These are phyloP conservation scores for Pogona vitticeps DNA, from an alignment of 2,113 vertebrate genomes.

Conservation along the genomic window DNA sequence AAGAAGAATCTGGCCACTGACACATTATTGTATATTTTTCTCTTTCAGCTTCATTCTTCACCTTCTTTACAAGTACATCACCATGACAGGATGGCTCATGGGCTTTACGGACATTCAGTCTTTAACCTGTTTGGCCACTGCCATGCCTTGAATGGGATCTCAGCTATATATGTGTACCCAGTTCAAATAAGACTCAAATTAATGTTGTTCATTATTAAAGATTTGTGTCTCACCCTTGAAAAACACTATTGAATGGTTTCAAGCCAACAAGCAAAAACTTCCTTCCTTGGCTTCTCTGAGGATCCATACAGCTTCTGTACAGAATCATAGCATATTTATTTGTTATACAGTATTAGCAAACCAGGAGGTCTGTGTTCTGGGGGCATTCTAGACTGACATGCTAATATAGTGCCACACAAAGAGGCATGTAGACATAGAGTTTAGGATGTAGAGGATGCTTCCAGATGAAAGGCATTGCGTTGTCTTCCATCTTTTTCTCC, in stretches of 20 bases:
- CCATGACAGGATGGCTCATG: neutral
- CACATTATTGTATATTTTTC: neutral
- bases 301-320: no score
- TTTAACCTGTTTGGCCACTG: neutral
- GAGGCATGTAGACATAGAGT: neutral
- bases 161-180: neutral
- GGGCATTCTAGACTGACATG: neutral
- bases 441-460: neutral
- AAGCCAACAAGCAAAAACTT: no score
- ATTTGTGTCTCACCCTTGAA: neutral
- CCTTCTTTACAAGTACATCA: neutral
- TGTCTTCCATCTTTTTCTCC: no score
- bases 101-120: neutral
- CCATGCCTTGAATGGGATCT: neutral
- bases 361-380: neutral
- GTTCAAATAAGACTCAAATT: neutral
- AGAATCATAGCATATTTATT: no score
- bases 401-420: neutral
- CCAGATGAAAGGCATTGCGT: no score
- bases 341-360: neutral
- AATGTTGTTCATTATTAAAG: neutral
- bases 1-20: no score
- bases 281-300: no score
- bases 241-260: neutral
- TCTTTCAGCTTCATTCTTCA: neutral